Percentiles rank a stretch among this genome's conserved stretches.
Conservation (phyloP, 92 coral and sea anemone species). For the Epizoanthus scotinus region DNA sequence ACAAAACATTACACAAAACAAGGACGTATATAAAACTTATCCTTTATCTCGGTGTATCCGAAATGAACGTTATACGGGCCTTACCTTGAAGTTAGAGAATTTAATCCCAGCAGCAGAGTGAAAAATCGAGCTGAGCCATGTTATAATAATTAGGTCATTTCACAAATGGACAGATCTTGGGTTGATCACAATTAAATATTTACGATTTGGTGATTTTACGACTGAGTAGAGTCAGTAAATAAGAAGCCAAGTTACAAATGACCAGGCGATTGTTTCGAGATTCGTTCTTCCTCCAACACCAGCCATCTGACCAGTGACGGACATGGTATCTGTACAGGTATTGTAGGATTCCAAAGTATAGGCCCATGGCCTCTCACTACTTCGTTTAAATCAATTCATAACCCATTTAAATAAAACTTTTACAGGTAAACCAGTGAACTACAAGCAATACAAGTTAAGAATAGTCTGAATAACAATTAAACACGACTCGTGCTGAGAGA, state of each 20-base stretch:
- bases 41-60: background rate
- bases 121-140: constrained; percentile 31
- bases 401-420: no score
- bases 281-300: no score
- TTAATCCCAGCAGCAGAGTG: constrained; percentile 6
- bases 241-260: background rate
- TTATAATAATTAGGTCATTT: constrained; percentile 40
- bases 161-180: constrained; percentile 37
- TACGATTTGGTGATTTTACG: constrained; percentile 37
- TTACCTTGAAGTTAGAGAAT: constrained; percentile 28
- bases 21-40: background rate
- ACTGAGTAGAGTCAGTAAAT: constrained; percentile 32
- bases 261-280: no score
- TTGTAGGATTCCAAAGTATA: no score
- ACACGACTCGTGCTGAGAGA: no score
- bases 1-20: background rate
- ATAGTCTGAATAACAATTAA: no score
- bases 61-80: background rate
- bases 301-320: no score
- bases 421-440: no score
- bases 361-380: no score
- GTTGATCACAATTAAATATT: constrained; percentile 45
- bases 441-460: no score
- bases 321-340: no score
- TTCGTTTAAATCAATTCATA: no score